Evolutionary conservation across 2,888 invertebrate species (phyloP).

Genomic region (Cerceris rybyensis): DNA sequence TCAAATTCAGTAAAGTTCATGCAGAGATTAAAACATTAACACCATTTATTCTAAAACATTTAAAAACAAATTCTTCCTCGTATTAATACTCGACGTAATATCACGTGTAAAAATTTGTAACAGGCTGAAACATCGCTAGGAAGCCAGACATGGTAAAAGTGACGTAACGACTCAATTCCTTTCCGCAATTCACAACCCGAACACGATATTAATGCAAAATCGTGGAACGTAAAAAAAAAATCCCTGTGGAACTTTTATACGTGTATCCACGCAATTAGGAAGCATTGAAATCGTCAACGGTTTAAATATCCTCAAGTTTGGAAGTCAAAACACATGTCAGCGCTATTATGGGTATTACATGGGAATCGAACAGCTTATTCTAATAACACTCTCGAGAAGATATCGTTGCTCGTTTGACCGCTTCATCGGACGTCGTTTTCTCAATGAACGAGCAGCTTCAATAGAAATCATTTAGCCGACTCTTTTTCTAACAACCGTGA

Average conservation of each 20-base stretch:
- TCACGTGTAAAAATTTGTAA: too few relatives aligned
- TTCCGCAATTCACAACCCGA: background rate
- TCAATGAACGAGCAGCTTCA: conserved; percentile 3
- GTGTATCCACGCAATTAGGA: conserved; percentile 10
- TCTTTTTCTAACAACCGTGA: conserved; percentile 14
- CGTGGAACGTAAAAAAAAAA: background rate
- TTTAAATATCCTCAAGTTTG: background rate
- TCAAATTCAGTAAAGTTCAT: too few relatives aligned
- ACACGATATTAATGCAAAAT: too few relatives aligned
- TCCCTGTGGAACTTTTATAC: background rate
- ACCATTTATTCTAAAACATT: too few relatives aligned
- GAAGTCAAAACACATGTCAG: background rate
- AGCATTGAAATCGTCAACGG: conserved; percentile 14
- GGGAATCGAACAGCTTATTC: background rate
- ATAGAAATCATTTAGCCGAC: conserved; percentile 22
- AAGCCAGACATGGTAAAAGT: too few relatives aligned
- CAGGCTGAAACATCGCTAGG: too few relatives aligned
- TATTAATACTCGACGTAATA: too few relatives aligned
- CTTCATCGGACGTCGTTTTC: background rate
- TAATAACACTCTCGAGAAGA: conserved; percentile 10
- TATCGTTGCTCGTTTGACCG: conserved; percentile 8
- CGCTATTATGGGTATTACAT: background rate
- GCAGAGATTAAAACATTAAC: too few relatives aligned
- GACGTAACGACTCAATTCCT: too few relatives aligned
- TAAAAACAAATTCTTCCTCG: too few relatives aligned